These are phyloP conservation scores for Uropetala carovei DNA, from an alignment of 2,888 invertebrate species.

Conservation along the genomic window DNA sequence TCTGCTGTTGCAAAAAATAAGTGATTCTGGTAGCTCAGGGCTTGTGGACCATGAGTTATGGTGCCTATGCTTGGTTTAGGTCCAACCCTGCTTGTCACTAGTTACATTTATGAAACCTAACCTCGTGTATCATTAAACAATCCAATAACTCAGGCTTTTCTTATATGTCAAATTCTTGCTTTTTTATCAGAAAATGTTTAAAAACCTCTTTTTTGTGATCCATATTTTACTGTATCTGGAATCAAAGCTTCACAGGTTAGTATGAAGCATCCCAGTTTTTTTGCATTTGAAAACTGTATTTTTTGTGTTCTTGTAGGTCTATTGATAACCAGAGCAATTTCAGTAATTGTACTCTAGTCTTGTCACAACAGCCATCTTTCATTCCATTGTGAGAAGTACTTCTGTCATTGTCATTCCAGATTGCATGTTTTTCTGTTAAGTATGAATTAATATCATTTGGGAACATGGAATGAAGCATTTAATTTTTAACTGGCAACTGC, in stretches of 20 bases:
- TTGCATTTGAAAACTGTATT: background rate
- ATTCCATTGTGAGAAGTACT: background rate
- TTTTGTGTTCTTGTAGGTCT: background rate
- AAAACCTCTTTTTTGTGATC: background rate
- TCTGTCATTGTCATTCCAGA: background rate
- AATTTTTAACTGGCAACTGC: background rate
- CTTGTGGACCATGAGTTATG: background rate
- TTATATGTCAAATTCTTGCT: background rate
- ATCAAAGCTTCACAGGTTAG: slow-evolving; percentile 16
- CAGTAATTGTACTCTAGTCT: slow-evolving; percentile 21
- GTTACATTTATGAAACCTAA: background rate
- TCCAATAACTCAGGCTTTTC: background rate
- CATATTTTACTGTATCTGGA: background rate
- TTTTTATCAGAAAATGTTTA: slow-evolving; percentile 30
- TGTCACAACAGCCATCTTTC: background rate
- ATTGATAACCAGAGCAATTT: background rate
- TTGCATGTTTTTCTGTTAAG: background rate
- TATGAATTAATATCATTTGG: background rate
- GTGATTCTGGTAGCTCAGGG: slow-evolving; percentile 23
- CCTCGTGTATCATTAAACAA: slow-evolving; percentile 1
- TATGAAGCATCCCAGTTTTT: slow-evolving; percentile 41
- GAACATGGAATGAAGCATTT: background rate
- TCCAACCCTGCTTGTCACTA: background rate
- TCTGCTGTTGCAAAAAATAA: background rate
- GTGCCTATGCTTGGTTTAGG: slow-evolving; percentile 38